A percentile compares a stretch with the other conserved stretches of the same genome.
These are phyloP conservation scores for Aspiorhynchus laticeps DNA, from an alignment of 2,113 vertebrate genomes.

Conservation along the genomic window DNA sequence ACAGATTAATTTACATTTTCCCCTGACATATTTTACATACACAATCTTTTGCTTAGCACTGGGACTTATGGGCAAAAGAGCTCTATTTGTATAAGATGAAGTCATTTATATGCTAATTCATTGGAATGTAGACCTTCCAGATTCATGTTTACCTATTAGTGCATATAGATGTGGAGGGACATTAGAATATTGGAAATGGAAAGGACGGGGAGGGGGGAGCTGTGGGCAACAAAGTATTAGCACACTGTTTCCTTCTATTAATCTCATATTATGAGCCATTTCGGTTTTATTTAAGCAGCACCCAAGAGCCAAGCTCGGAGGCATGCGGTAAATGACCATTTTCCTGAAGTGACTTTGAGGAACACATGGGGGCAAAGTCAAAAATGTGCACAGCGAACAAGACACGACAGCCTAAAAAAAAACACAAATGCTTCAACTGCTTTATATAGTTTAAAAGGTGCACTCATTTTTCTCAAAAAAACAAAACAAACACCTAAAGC, in stretches of 20 bases:
- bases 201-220: constrained; percentile 59
- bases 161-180: constrained; percentile 76
- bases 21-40: constrained; percentile 80
- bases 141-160: constrained; percentile 85
- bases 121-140: constrained; percentile 77
- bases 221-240: constrained; percentile 73
- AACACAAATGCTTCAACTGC: neutral
- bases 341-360: constrained; percentile 21
- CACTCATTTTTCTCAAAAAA: too few species aligned
- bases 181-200: constrained; percentile 72
- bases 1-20: constrained; percentile 81
- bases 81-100: constrained; percentile 84
- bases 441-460: neutral
- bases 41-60: constrained; percentile 78
- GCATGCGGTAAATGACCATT: constrained; percentile 49
- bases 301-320: constrained; percentile 58
- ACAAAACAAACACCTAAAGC: neutral
- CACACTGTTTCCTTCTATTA: constrained; percentile 73
- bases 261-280: constrained; percentile 68
- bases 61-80: constrained; percentile 80
- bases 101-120: constrained; percentile 88
- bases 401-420: neutral
- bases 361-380: constrained; percentile 38
- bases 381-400: neutral
- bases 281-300: constrained; percentile 69